Percentiles rank a stretch among this genome's conserved stretches.
phyloP scores from a whole-genome alignment of 2,888 invertebrate genomes.

The Nymphalis c-album region DNA sequence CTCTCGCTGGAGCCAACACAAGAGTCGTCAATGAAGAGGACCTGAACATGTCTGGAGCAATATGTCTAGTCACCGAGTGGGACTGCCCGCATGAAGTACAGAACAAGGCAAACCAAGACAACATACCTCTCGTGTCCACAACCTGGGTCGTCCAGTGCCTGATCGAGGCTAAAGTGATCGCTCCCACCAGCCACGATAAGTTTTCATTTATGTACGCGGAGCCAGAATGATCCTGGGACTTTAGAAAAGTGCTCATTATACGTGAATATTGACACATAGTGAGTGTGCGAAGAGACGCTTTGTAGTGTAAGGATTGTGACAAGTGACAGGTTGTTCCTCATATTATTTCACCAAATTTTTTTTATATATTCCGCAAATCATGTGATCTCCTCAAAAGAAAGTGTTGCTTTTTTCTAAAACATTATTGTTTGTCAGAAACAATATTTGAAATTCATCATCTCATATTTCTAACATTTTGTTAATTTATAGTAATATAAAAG shows the following conservation, averaged over 20 bases:
- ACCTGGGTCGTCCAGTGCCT: constrained; percentile 87
- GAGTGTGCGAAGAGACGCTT: constrained; percentile 47
- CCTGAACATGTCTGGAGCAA: constrained; percentile 68
- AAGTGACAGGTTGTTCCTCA: not conserved
- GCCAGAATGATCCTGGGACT: constrained; percentile 80
- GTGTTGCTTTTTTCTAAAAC: no score
- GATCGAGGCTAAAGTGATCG: constrained; percentile 80
- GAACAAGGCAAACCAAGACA: constrained; percentile 79
- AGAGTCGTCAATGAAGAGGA: constrained; percentile 74
- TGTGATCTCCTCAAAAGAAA: constrained; percentile 1
- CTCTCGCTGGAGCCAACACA: constrained; percentile 78
- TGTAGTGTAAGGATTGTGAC: constrained; percentile 36
- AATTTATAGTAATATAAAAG: not conserved
- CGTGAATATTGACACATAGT: constrained; percentile 74
- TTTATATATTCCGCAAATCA: not conserved
- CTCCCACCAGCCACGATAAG: constrained; percentile 74
- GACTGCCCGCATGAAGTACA: constrained; percentile 82
- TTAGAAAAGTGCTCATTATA: constrained; percentile 73
- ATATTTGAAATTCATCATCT: not conserved
- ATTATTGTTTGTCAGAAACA: not conserved
- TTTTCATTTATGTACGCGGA: constrained; percentile 80
- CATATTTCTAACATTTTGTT: not conserved
- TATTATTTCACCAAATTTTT: no score
- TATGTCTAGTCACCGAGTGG: constrained; percentile 83
- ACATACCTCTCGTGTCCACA: constrained; percentile 84